A percentile compares a stretch with the other conserved stretches of the same genome.
phyloP scores from a whole-genome alignment of 35 echinoderm and acorn worm genomes.

The Amphiura filiformis region DNA sequence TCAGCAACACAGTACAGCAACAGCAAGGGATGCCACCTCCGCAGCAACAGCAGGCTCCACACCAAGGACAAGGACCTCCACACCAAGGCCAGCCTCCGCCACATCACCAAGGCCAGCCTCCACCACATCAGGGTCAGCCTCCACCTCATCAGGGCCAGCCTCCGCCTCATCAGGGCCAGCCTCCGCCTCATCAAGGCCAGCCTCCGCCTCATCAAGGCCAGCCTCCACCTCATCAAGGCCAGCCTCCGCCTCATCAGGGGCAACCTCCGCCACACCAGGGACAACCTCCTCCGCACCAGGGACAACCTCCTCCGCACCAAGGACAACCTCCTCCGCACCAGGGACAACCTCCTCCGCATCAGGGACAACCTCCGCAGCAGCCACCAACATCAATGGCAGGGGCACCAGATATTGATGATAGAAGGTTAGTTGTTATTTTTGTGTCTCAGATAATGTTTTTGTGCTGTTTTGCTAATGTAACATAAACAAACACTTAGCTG shows the following conservation, averaged over 20 bases:
- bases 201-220: not conserved
- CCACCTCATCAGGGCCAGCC: not conserved
- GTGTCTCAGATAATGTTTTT: too few species aligned
- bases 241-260: not conserved
- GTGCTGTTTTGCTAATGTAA: too few species aligned
- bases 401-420: not conserved
- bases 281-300: not conserved
- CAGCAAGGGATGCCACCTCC: not conserved
- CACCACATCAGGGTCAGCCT: not conserved
- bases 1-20: not conserved
- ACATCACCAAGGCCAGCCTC: not conserved
- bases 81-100: not conserved
- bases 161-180: not conserved
- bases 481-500: too few species aligned
- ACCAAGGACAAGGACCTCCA: not conserved
- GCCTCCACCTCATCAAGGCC: not conserved
- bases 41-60: not conserved
- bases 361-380: not conserved
- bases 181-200: not conserved
- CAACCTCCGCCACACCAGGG: not conserved
- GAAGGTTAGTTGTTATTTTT: slow-evolving; percentile 3
- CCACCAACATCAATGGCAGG: not conserved
- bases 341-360: not conserved
- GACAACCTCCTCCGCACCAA: not conserved
- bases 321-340: slow-evolving; percentile 1